Evolutionary conservation across 2,888 invertebrate genomes (phyloP).

Genomic region (Leptodirus hochenwartii): DNA sequence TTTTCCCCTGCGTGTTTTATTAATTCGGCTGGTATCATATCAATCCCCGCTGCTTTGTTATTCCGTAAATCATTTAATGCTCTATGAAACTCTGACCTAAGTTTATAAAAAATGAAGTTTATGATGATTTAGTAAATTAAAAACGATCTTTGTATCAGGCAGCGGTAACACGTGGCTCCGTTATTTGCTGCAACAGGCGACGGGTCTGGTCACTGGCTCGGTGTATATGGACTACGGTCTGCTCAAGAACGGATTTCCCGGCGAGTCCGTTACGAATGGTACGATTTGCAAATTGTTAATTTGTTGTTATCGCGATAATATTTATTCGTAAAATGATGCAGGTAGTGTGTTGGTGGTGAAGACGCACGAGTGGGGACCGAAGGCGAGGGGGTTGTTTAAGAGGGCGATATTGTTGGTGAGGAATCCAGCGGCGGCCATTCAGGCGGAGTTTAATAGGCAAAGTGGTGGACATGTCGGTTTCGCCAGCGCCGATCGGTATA

Average conservation of each 20-base stretch:
- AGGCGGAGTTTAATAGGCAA: slow-evolving; percentile 65
- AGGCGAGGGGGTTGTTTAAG: slow-evolving; percentile 37
- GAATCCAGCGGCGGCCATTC: slow-evolving; percentile 51
- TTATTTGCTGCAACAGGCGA: slow-evolving; percentile 59
- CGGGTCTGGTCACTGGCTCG: slow-evolving; percentile 62
- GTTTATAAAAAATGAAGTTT: no score
- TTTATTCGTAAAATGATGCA: no score
- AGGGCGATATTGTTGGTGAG: slow-evolving; percentile 53
- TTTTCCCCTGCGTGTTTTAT: no score
- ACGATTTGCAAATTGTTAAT: no score
- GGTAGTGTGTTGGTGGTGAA: slow-evolving; percentile 63
- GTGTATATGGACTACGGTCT: slow-evolving; percentile 68
- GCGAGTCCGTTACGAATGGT: slow-evolving; percentile 55
- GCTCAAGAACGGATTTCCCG: slow-evolving; percentile 61
- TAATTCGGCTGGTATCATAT: no score
- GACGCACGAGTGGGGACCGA: slow-evolving; percentile 55
- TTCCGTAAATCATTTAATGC: no score
- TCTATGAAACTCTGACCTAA: no score
- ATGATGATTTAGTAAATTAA: no score
- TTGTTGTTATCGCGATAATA: no score
- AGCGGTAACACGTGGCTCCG: slow-evolving; percentile 73
- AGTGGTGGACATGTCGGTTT: slow-evolving; percentile 67
- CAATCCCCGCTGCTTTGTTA: no score
- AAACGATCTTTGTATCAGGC: no score
- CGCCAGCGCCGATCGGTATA: slow-evolving; percentile 47